Conservation (phyloP, 2,888 invertebrate genomes). For the Hirtodrosophila cameraria region DNA sequence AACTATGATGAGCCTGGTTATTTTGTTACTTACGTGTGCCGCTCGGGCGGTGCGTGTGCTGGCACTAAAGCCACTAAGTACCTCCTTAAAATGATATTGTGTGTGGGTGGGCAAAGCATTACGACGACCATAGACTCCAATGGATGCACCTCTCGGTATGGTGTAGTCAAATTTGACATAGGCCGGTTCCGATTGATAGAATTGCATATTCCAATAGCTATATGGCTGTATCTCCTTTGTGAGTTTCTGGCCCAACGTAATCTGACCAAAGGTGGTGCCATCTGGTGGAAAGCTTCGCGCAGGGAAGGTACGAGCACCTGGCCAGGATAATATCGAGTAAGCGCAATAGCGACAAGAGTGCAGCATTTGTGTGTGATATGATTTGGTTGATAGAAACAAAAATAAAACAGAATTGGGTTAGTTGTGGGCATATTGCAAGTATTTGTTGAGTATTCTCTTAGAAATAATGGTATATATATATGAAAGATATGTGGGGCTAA, state of each 20-base stretch:
- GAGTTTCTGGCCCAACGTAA: constrained; percentile 93
- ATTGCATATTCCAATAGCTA: constrained; percentile 99
- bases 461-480: constrained; percentile 3
- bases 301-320: constrained; percentile 94
- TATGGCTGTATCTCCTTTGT: constrained; percentile 96
- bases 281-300: constrained; percentile 96
- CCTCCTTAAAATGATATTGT: constrained; percentile 97
- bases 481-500: neutral
- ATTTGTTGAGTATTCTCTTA: neutral
- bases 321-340: neutral
- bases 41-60: constrained; percentile 93
- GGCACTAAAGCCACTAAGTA: constrained; percentile 94
- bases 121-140: constrained; percentile 97
- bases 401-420: constrained; percentile 45
- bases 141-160: constrained; percentile 95
- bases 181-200: constrained; percentile 96
- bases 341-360: constrained; percentile 13
- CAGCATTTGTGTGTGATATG: constrained; percentile 21
- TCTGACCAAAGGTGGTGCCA: constrained; percentile 95
- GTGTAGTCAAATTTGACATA: constrained; percentile 97
- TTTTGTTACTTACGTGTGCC: constrained; percentile 91
- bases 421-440: neutral
- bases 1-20: constrained; percentile 16
- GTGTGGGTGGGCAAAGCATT: constrained; percentile 98
- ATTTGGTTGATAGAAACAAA: constrained; percentile 39